Percentiles rank a stretch among this genome's conserved stretches.
These are phyloP conservation scores for Tympanuchus pallidicinctus DNA, from an alignment of 2,113 vertebrate genomes.

Conservation along the genomic window DNA sequence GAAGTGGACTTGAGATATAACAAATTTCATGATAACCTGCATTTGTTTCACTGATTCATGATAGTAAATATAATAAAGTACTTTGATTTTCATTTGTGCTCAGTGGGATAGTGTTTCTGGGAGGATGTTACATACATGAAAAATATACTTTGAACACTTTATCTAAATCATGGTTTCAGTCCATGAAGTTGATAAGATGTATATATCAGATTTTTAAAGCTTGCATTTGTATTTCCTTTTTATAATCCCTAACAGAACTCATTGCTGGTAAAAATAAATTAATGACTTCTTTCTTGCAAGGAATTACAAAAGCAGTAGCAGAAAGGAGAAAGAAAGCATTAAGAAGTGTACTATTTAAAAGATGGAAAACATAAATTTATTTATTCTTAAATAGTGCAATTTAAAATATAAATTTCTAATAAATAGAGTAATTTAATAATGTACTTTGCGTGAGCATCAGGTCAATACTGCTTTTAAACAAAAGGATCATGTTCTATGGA, in stretches of 20 bases:
- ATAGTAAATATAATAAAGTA: background rate
- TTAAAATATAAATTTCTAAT: background rate
- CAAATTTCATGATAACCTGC: background rate
- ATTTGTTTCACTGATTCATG: background rate
- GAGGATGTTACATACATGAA: background rate
- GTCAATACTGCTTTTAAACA: background rate
- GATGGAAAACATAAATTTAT: background rate
- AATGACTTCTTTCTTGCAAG: background rate
- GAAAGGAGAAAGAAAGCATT: background rate
- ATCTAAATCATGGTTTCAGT: background rate
- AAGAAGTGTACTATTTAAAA: background rate
- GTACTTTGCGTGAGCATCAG: background rate
- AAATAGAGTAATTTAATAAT: background rate
- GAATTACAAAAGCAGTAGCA: background rate
- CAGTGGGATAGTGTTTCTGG: background rate
- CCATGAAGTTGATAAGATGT: background rate
- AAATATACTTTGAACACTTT: background rate
- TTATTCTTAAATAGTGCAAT: background rate
- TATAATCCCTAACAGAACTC: background rate
- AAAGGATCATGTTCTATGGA: background rate
- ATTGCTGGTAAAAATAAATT: background rate
- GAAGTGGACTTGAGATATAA: background rate
- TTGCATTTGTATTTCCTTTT: background rate
- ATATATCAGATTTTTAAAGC: background rate
- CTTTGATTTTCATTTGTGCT: background rate